phyloP scores from a whole-genome alignment of 1,140 invertebrate species.

The Drosophila lacertosa region DNA sequence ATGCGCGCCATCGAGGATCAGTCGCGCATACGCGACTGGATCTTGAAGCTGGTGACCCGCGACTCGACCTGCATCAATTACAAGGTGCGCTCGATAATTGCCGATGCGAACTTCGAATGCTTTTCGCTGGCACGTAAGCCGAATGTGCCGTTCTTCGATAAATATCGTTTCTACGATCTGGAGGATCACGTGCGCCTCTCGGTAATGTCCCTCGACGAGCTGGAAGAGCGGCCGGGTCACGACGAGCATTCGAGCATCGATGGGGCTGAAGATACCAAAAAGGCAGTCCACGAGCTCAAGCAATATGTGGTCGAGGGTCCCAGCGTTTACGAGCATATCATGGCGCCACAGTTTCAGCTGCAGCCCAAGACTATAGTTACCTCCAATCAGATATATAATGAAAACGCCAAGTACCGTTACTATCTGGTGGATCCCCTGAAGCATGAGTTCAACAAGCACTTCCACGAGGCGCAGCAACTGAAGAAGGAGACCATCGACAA shows the following conservation, averaged over 20 bases:
- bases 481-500: constrained; percentile 82
- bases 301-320: constrained; percentile 67
- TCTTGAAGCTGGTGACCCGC: constrained; percentile 83
- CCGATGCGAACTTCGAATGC: constrained; percentile 82
- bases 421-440: constrained; percentile 82
- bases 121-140: constrained; percentile 69
- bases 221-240: constrained; percentile 20
- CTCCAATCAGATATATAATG: constrained; percentile 79
- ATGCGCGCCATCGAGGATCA: constrained; percentile 77
- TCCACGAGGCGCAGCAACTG: constrained; percentile 83
- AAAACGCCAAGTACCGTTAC: constrained; percentile 68
- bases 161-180: constrained; percentile 69
- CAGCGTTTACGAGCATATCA: constrained; percentile 84
- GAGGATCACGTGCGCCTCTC: constrained; percentile 65
- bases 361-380: constrained; percentile 84
- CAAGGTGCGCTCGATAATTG: constrained; percentile 84
- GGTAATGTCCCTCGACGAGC: constrained; percentile 36
- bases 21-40: constrained; percentile 83
- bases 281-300: constrained; percentile 30
- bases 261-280: not conserved
- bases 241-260: not conserved
- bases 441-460: constrained; percentile 84
- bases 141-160: constrained; percentile 52
- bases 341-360: constrained; percentile 72
- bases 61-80: constrained; percentile 75